Conservation (phyloP, 2,113 vertebrate genomes). For the Oenanthe melanoleuca region DNA sequence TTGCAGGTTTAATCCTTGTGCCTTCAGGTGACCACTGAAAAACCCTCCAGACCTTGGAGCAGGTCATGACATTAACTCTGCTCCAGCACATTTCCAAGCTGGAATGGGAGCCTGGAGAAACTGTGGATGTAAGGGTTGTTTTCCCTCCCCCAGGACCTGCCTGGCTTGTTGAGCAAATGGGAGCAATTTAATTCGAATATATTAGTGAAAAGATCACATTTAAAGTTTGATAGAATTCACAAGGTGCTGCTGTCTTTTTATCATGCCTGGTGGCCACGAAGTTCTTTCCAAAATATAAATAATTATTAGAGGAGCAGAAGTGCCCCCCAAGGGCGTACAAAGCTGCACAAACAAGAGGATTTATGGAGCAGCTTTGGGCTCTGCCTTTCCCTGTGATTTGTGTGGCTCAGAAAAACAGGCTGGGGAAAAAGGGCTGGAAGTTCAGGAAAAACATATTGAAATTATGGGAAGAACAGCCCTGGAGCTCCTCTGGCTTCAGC, state of each 20-base stretch:
- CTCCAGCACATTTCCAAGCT: neutral
- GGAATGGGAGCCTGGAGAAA: neutral
- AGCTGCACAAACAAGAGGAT: constrained; percentile 40
- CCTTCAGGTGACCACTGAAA: neutral
- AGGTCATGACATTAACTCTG: neutral
- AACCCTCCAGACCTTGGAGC: neutral
- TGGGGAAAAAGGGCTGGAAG: neutral
- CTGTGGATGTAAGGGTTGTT: neutral
- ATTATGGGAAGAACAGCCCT: neutral
- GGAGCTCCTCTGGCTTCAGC: neutral
- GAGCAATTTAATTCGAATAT: neutral
- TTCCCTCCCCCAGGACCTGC: neutral
- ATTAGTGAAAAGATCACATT: neutral
- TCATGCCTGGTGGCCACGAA: neutral
- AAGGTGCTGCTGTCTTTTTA: constrained; percentile 14
- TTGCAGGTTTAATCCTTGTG: rapidly evolving
- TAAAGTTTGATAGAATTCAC: constrained; percentile 15
- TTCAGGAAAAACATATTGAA: neutral
- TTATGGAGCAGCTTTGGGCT: constrained; percentile 18
- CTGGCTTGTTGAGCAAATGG: neutral
- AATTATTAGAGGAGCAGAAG: constrained; percentile 36
- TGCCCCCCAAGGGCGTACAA: neutral
- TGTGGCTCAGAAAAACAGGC: neutral
- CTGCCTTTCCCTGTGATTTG: neutral
- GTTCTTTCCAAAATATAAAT: constrained; percentile 41